phyloP scores from a whole-genome alignment of 2,888 invertebrate genomes.

The Chalcis sispes region DNA sequence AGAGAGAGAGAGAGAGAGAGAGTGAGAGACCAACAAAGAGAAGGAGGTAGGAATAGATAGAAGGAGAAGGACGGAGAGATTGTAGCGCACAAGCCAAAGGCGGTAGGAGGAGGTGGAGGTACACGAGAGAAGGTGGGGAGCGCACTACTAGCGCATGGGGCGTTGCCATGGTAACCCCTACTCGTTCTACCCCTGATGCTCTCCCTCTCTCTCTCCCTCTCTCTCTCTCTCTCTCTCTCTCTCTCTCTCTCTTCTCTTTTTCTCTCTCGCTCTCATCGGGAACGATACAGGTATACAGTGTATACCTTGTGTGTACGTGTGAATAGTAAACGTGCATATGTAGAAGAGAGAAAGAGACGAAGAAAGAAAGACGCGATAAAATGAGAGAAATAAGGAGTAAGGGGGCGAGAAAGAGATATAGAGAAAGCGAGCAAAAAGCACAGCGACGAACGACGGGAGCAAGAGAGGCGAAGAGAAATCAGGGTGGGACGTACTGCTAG shows the following conservation, averaged over 20 bases:
- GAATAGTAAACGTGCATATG: not conserved
- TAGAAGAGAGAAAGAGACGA: too few relatives aligned
- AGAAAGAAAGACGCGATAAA: slow-evolving; percentile 49
- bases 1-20: slow-evolving; percentile 37
- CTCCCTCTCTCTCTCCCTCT: slow-evolving; percentile 1
- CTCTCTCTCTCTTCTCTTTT: too few relatives aligned
- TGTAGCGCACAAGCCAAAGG: not conserved
- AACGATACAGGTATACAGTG: slow-evolving; percentile 6
- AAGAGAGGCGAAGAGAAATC: slow-evolving; percentile 21
- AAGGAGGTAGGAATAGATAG: not conserved
- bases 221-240: slow-evolving; percentile 40
- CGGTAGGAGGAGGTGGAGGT: not conserved
- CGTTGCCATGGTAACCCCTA: slow-evolving; percentile 74
- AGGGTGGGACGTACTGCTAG: too few relatives aligned
- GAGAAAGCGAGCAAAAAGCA: slow-evolving; percentile 31
- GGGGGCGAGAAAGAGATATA: slow-evolving; percentile 33
- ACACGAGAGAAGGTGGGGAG: slow-evolving; percentile 53
- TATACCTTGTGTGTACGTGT: not conserved
- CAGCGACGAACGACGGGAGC: not conserved
- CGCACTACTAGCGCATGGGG: slow-evolving; percentile 70
- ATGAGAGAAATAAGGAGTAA: slow-evolving; percentile 58
- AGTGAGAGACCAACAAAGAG: slow-evolving; percentile 31
- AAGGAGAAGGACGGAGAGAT: slow-evolving; percentile 7
- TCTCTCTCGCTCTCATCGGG: too few relatives aligned
- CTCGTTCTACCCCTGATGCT: slow-evolving; percentile 64